Evolutionary conservation across 2,797 vertebrate genomes (phyloP).

Genomic region (Falco concolor): DNA sequence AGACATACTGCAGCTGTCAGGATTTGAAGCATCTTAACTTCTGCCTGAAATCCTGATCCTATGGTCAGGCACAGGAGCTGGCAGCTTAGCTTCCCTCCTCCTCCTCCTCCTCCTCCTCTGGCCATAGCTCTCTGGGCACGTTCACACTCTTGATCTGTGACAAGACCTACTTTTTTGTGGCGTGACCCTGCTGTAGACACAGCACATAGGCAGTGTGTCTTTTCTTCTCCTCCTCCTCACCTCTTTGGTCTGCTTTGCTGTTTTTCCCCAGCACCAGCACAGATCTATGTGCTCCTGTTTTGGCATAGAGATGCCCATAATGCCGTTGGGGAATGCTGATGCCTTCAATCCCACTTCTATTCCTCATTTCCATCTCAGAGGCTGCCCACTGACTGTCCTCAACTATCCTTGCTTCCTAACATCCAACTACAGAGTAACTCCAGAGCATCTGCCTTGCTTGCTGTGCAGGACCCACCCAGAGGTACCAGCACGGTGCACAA

Average conservation of each 20-base stretch:
- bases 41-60: background rate
- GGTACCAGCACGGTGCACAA: background rate
- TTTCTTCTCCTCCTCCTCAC: background rate
- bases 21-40: background rate
- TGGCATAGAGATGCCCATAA: background rate
- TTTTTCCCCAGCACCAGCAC: background rate
- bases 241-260: background rate
- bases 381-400: background rate
- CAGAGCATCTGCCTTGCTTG: background rate
- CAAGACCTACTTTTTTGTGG: background rate
- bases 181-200: too few relatives aligned
- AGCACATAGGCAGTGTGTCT: fast-evolving
- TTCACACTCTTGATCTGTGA: background rate
- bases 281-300: background rate
- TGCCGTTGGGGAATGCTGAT: fast-evolving
- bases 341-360: background rate
- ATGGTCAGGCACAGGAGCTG: background rate
- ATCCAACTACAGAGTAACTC: background rate
- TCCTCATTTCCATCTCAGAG: background rate
- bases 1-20: conserved; percentile 36
- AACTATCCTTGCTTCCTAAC: background rate
- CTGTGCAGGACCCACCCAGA: background rate
- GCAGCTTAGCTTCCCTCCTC: background rate
- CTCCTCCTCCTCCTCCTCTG: background rate
- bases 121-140: fast-evolving